A percentile compares a stretch with the other conserved stretches of the same genome.
phyloP scores from a whole-genome alignment of 2,888 invertebrate genomes.

The Lycophotia porphyrea region DNA sequence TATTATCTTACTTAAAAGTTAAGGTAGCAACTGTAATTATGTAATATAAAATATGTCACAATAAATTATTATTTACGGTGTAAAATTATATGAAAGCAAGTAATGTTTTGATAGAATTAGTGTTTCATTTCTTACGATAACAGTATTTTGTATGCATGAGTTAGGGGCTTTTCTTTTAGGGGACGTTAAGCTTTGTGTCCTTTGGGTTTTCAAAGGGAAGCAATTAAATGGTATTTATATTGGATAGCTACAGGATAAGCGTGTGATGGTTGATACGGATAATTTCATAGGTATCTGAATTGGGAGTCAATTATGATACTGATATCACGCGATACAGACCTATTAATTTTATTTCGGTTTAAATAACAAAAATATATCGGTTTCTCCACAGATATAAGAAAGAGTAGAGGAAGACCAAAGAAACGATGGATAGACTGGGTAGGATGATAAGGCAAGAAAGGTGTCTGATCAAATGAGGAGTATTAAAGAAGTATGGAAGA shows the following conservation, averaged over 20 bases:
- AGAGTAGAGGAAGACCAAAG: too few relatives aligned
- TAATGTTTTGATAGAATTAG: slow-evolving; percentile 33
- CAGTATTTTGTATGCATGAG: slow-evolving; percentile 49
- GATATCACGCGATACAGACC: not conserved
- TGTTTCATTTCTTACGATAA: slow-evolving; percentile 30
- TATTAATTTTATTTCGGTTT: not conserved
- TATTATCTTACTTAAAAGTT: slow-evolving; percentile 70
- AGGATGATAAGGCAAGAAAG: too few relatives aligned
- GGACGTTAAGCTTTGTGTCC: slow-evolving; percentile 23
- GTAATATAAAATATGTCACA: slow-evolving; percentile 54
- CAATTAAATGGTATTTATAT: slow-evolving; percentile 22
- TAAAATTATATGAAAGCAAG: slow-evolving; percentile 23
- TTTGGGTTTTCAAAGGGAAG: not conserved
- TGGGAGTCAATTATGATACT: not conserved
- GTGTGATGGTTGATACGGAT: not conserved
- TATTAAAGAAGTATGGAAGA: too few relatives aligned
- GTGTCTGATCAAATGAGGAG: too few relatives aligned
- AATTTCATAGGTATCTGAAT: too few relatives aligned
- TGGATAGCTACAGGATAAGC: not conserved
- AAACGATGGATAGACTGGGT: too few relatives aligned
- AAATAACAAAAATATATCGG: not conserved
- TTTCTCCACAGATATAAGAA: not conserved
- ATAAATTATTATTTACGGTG: slow-evolving; percentile 51
- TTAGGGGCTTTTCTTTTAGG: slow-evolving; percentile 8
- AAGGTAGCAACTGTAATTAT: slow-evolving; percentile 65